Evolutionary conservation across 2,888 invertebrate genomes (phyloP).

Genomic region (Itoplectis maculator): DNA sequence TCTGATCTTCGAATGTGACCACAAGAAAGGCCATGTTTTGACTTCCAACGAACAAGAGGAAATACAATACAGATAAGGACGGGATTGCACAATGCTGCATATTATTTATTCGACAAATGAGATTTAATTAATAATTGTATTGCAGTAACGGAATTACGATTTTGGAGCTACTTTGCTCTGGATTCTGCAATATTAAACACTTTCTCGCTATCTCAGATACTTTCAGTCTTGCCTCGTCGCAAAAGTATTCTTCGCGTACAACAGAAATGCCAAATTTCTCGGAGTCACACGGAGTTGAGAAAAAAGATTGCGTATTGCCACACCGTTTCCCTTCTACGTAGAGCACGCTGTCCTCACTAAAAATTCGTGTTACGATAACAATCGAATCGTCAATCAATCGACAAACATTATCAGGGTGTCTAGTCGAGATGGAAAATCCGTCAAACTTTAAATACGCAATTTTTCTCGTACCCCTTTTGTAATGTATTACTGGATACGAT

Average conservation of each 20-base stretch:
- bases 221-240: too few relatives aligned
- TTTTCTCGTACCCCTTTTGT: conserved; percentile 16
- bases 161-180: conserved; percentile 28
- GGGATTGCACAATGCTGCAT: too few relatives aligned
- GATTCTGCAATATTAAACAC: too few relatives aligned
- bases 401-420: too few relatives aligned
- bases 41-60: too few relatives aligned
- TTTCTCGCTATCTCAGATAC: too few relatives aligned
- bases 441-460: conserved; percentile 50
- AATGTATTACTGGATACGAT: conserved; percentile 46
- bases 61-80: too few relatives aligned
- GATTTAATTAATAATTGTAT: conserved; percentile 49
- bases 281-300: too few relatives aligned
- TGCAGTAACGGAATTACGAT: conserved; percentile 42
- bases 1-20: conserved; percentile 7
- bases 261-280: too few relatives aligned
- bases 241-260: too few relatives aligned
- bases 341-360: conserved; percentile 5
- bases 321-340: conserved; percentile 40
- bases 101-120: too few relatives aligned
- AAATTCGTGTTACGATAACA: conserved; percentile 35
- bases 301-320: conserved; percentile 36
- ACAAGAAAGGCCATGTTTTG: too few relatives aligned
- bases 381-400: conserved; percentile 50
- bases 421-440: conserved; percentile 61